Conservation (phyloP, 2,888 invertebrate species). For the Erebia palarica region DNA sequence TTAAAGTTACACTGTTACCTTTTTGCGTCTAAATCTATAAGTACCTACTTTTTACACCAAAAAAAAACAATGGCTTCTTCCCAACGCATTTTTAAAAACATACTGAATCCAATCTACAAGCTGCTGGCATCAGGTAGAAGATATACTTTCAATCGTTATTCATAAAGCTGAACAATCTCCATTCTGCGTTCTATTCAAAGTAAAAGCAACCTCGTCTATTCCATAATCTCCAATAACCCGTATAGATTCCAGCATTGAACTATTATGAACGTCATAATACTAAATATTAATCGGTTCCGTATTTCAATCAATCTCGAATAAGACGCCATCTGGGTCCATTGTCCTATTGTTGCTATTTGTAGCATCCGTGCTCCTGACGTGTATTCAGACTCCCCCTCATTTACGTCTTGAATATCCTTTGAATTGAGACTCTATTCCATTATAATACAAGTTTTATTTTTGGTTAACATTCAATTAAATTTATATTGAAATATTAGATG, state of each 20-base stretch:
- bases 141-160: neutral
- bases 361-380: conserved; percentile 34
- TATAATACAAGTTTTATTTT: conserved; percentile 2
- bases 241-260: conserved; percentile 23
- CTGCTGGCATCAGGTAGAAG: too few species aligned
- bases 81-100: too few species aligned
- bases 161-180: neutral
- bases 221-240: conserved; percentile 12
- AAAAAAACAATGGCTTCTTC: too few species aligned
- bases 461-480: neutral
- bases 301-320: conserved; percentile 43
- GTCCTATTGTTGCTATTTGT: conserved; percentile 32
- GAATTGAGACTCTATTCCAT: conserved; percentile 9
- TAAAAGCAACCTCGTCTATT: neutral
- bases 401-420: neutral
- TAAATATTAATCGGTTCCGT: conserved; percentile 40
- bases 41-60: too few species aligned
- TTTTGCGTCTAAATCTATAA: too few species aligned
- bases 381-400: conserved; percentile 28
- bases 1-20: too few species aligned
- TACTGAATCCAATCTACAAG: too few species aligned
- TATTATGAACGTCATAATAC: conserved; percentile 27
- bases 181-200: neutral
- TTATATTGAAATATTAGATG: conserved; percentile 7
- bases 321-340: conserved; percentile 41